These are phyloP conservation scores for Galleria mellonella DNA, from an alignment of 1,140 invertebrate species.

Conservation along the genomic window DNA sequence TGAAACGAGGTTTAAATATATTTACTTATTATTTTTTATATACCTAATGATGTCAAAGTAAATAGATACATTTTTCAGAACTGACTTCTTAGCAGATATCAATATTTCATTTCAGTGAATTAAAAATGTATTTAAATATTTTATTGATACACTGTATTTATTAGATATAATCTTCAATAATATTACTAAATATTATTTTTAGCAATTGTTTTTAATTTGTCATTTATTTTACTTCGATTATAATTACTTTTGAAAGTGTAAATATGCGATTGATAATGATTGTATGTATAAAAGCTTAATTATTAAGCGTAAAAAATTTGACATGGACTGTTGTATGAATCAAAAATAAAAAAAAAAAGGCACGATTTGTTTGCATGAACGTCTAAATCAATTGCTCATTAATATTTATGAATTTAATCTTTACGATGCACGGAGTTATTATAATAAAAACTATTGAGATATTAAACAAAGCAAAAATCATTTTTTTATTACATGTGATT, in stretches of 20 bases:
- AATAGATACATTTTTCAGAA: too few relatives aligned
- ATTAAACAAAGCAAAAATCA: not conserved
- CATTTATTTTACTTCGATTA: not conserved
- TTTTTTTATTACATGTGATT: constrained; percentile 43
- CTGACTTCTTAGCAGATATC: too few relatives aligned
- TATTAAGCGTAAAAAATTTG: not conserved
- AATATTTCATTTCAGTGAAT: too few relatives aligned
- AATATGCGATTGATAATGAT: not conserved
- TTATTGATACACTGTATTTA: too few relatives aligned
- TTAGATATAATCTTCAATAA: too few relatives aligned
- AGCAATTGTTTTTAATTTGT: not conserved
- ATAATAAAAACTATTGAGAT: constrained; percentile 2
- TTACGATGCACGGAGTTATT: constrained; percentile 4
- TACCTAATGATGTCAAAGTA: too few relatives aligned
- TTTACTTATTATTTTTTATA: too few relatives aligned
- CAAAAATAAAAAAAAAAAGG: not conserved
- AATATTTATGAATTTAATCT: constrained; percentile 1
- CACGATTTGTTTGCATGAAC: not conserved
- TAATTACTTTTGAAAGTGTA: not conserved
- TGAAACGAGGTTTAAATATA: too few relatives aligned
- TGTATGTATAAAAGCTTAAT: not conserved
- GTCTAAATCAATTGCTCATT: constrained; percentile 3
- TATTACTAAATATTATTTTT: too few relatives aligned
- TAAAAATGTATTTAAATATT: too few relatives aligned
- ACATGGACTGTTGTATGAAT: not conserved